phyloP scores from a whole-genome alignment of 2,888 invertebrate genomes.

The Ormia ochracea region DNA sequence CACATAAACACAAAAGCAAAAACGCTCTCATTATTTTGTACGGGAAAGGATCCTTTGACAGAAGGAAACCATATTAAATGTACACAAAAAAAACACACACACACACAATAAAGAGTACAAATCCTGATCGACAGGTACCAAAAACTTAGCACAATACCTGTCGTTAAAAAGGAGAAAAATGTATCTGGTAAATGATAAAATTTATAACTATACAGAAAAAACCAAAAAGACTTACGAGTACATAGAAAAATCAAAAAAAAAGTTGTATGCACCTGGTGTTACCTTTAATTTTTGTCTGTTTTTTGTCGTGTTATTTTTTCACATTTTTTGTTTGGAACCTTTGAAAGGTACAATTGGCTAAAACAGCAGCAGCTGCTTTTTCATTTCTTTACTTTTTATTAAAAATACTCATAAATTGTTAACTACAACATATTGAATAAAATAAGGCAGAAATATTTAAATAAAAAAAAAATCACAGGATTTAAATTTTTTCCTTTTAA shows the following conservation, averaged over 20 bases:
- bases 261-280: conserved; percentile 63
- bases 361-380: conserved; percentile 52
- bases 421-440: background rate
- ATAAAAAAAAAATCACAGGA: too few species aligned
- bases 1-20: background rate
- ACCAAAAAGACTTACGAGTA: background rate
- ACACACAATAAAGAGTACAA: conserved; percentile 18
- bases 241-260: background rate
- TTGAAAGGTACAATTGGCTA: background rate
- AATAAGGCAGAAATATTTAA: background rate
- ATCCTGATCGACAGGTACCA: conserved; percentile 45
- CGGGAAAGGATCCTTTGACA: conserved; percentile 19
- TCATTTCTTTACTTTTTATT: background rate
- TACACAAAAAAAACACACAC: conserved; percentile 3
- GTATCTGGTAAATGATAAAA: background rate
- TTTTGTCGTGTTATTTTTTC: background rate
- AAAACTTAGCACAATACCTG: background rate
- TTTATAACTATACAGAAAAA: background rate
- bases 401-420: background rate
- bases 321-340: conserved; percentile 32
- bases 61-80: conserved; percentile 43
- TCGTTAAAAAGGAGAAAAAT: background rate
- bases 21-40: background rate
- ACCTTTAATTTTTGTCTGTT: conserved; percentile 7
- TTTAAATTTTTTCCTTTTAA: too few species aligned